phyloP scores from a whole-genome alignment of 2,113 vertebrate species.

The Oryzias curvinotus region DNA sequence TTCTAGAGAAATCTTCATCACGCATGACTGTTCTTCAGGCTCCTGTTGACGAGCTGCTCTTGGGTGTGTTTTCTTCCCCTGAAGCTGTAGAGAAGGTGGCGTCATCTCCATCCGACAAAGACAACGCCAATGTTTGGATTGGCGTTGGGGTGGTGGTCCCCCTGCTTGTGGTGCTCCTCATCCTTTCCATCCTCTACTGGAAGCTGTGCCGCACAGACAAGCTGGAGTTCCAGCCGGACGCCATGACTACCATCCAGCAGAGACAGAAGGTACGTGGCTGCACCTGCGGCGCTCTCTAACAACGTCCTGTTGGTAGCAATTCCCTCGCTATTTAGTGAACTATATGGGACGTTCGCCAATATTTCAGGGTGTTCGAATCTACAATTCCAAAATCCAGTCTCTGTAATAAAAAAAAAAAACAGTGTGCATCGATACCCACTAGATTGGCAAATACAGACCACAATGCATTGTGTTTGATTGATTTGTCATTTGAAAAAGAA shows the following conservation, averaged over 20 bases:
- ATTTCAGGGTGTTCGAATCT: too few relatives aligned
- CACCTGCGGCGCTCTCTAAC: not conserved
- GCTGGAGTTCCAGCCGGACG: slow-evolving; percentile 95
- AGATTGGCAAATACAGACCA: too few relatives aligned
- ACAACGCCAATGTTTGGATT: slow-evolving; percentile 92
- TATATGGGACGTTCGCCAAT: too few relatives aligned
- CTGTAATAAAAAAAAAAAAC: too few relatives aligned
- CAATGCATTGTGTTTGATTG: too few relatives aligned
- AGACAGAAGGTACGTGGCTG: slow-evolving; percentile 86
- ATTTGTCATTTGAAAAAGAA: too few relatives aligned
- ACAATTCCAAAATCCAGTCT: too few relatives aligned
- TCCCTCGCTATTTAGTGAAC: too few relatives aligned
- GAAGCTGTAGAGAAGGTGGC: slow-evolving; percentile 87
- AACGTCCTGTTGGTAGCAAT: too few relatives aligned
- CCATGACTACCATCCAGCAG: slow-evolving; percentile 91
- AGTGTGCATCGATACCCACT: too few relatives aligned
- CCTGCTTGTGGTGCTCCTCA: slow-evolving; percentile 85
- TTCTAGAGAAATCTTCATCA: too few relatives aligned
- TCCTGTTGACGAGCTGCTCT: not conserved
- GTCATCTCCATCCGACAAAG: slow-evolving; percentile 76
- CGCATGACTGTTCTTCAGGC: too few relatives aligned
- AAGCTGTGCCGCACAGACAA: slow-evolving; percentile 97
- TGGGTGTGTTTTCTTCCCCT: not conserved
- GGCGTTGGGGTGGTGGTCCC: slow-evolving; percentile 91
- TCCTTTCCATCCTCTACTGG: slow-evolving; percentile 95